A percentile compares a stretch with the other conserved stretches of the same genome.
These are phyloP conservation scores for Hippolais icterina DNA, from an alignment of 2,113 vertebrate genomes.

Conservation along the genomic window DNA sequence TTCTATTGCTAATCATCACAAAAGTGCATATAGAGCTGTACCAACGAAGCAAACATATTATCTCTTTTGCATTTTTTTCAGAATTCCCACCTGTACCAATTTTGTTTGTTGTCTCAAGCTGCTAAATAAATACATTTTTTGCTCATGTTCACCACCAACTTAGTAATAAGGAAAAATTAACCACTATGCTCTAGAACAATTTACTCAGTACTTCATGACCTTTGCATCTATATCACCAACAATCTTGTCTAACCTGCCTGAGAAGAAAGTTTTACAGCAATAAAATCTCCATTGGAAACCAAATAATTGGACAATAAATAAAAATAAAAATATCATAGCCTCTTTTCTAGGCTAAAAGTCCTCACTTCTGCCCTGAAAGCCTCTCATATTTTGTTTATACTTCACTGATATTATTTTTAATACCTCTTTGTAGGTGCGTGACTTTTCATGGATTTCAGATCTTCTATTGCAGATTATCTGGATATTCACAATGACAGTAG, in stretches of 20 bases:
- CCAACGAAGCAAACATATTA: not conserved
- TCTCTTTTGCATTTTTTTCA: not conserved
- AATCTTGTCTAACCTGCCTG: not conserved
- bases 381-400: not conserved
- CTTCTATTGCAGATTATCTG: not conserved
- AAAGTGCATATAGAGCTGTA: not conserved
- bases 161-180: not conserved
- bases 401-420: not conserved
- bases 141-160: not conserved
- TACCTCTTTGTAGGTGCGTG: not conserved
- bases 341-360: not conserved
- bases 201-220: not conserved
- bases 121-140: not conserved
- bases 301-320: not conserved
- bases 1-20: not conserved
- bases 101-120: not conserved
- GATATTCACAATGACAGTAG: not conserved
- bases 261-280: not conserved
- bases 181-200: not conserved
- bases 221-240: not conserved
- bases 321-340: not conserved
- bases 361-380: not conserved
- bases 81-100: not conserved
- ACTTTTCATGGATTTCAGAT: not conserved
- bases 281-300: not conserved